phyloP scores from a whole-genome alignment of 2,888 invertebrate genomes.

The Heliconius ismenius region DNA sequence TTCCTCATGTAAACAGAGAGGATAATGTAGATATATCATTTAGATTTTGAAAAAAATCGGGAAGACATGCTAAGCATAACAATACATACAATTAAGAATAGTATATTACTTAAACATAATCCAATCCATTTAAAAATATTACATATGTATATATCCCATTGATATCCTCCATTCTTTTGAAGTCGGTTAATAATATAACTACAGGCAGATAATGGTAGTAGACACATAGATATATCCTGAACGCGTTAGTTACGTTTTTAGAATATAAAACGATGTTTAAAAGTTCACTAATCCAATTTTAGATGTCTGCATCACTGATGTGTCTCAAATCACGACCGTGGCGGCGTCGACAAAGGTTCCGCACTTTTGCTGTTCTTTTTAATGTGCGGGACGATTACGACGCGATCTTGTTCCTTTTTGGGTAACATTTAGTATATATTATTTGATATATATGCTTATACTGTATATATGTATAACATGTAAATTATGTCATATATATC shows the following conservation, averaged over 20 bases:
- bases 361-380: slow-evolving; percentile 38
- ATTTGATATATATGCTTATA: too few relatives aligned
- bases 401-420: background rate
- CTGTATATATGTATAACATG: too few relatives aligned
- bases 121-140: background rate
- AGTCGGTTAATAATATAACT: background rate
- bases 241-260: slow-evolving; percentile 4
- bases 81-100: too few relatives aligned
- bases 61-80: too few relatives aligned
- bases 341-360: slow-evolving; percentile 44
- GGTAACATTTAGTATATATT: background rate
- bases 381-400: background rate
- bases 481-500: too few relatives aligned
- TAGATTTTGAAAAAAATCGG: too few relatives aligned
- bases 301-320: slow-evolving; percentile 35
- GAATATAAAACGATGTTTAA: slow-evolving; percentile 38
- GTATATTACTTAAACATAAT: too few relatives aligned
- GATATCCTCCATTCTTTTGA: background rate
- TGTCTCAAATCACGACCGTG: slow-evolving; percentile 43
- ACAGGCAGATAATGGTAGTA: background rate
- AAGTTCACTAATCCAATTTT: slow-evolving; percentile 42
- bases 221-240: background rate
- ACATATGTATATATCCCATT: background rate
- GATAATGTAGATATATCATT: too few relatives aligned
- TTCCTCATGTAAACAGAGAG: too few relatives aligned